Conservation (phyloP, 2,888 invertebrate species). For the Machimus atricapillus region DNA sequence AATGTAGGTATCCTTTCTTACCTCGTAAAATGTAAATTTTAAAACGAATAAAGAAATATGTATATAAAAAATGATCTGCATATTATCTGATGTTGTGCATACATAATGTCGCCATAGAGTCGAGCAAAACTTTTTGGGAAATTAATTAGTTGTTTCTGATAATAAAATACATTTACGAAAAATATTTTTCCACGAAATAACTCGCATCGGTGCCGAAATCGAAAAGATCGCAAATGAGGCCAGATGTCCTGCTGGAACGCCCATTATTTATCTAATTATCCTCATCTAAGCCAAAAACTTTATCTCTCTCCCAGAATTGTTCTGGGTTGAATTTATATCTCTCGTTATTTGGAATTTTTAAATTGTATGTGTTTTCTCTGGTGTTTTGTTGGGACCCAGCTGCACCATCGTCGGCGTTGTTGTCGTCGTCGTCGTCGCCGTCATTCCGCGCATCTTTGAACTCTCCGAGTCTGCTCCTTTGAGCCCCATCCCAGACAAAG, state of each 20-base stretch:
- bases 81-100: neutral
- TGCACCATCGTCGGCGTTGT: neutral
- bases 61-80: too few species aligned
- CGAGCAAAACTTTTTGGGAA: neutral
- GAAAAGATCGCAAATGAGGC: neutral
- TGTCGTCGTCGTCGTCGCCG: neutral
- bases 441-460: conserved; percentile 18
- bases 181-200: neutral
- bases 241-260: neutral
- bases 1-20: too few species aligned
- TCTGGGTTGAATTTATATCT: conserved; percentile 17
- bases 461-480: conserved; percentile 20
- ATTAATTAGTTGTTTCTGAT: neutral
- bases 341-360: conserved; percentile 36
- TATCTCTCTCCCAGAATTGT: conserved; percentile 32
- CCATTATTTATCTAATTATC: conserved; percentile 30
- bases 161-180: neutral
- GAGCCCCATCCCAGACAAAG: conserved; percentile 4
- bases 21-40: too few species aligned
- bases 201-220: neutral
- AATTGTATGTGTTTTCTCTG: conserved; percentile 5
- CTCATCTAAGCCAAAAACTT: neutral
- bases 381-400: neutral
- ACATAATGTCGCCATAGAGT: too few species aligned
- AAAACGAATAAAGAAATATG: too few species aligned